phyloP scores from a whole-genome alignment of 1,140 invertebrate genomes.

The Drosophila asahinai region DNA sequence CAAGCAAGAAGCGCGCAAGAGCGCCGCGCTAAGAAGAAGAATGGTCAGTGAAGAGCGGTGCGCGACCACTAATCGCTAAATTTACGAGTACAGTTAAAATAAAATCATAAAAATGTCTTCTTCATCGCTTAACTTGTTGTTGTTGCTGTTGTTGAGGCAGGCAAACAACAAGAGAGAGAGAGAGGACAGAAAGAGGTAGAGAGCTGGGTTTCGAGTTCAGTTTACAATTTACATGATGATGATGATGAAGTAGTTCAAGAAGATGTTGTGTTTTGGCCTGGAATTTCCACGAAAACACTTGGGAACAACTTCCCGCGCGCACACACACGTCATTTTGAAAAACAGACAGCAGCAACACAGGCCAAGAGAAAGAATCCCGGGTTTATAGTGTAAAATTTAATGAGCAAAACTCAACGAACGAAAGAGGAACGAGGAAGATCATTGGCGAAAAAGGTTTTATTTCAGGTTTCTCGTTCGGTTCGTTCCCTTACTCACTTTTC shows the following conservation, averaged over 20 bases:
- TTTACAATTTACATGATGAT: constrained; percentile 48
- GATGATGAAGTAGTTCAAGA: constrained; percentile 60
- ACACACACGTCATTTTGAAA: too few species aligned
- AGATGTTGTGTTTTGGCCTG: constrained; percentile 34
- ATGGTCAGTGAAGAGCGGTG: constrained; percentile 18
- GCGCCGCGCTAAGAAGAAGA: constrained; percentile 27
- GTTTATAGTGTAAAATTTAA: constrained; percentile 37
- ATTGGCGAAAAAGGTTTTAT: constrained; percentile 41
- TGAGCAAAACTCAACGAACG: constrained; percentile 23
- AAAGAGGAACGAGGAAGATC: neutral
- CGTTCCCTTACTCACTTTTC: constrained; percentile 46
- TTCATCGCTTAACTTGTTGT: constrained; percentile 21
- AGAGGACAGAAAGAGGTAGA: constrained; percentile 1
- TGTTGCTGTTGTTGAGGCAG: constrained; percentile 53
- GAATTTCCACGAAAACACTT: constrained; percentile 50
- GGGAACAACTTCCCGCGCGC: constrained; percentile 17
- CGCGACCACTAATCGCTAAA: constrained; percentile 76
- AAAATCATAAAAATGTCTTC: constrained; percentile 76
- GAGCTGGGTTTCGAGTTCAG: constrained; percentile 47
- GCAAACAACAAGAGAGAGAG: constrained; percentile 31
- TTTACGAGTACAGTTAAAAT: constrained; percentile 82
- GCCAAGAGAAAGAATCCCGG: neutral
- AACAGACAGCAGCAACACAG: neutral
- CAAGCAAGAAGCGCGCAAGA: constrained; percentile 25
- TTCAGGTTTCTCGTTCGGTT: constrained; percentile 25